Evolutionary conservation across 1,140 invertebrate genomes (phyloP), one percentile per base, ranked within the genome.

Genomic region (Phocides pigmalion): DNA sequence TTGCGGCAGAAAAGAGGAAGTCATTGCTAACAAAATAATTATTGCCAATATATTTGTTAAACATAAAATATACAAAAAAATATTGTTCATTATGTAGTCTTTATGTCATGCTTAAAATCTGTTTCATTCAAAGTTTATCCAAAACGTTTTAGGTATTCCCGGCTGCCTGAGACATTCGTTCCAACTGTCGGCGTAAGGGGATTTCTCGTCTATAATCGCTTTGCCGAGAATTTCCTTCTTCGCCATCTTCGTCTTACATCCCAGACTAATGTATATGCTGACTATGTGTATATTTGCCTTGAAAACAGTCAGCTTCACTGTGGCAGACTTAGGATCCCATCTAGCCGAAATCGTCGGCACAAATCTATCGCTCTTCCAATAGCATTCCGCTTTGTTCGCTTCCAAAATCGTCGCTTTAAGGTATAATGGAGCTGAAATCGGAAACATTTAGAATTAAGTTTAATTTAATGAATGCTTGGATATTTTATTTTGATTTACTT

Each of bases 361-460:
- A 81, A 96, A 96, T 42, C 93, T 92, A 61, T 95, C 93, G 61
- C 95, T 96, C 77, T 96, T 96, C 95, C 95, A 96, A 64, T 95
- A 95, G 39, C 95, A 94, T 41, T 95, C 94, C 0, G 95, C 92
- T 67, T 94, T 94, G 46, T 94, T 94, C 37, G 93, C 93, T 71
- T 96, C 95, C 35, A 95, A 93, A 46, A 95, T 93, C 0, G 94
- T 94, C 51, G 95, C 95, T 87, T 96, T 96, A 47, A 96, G 92
- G 76, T 96, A 96, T 67, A 96, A 90, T 35, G 94, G 94, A 11
- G 92, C 93, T 93, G 83, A 53, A 92, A 92, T 44, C 12, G 28
- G 8, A 32, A 32, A 32, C 28, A 8, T 32, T 32, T 32, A 1
- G 28, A 22, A 22, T 22, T 22, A 22, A 22, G n/a, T 22, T 22